phyloP scores from a whole-genome alignment of 2,888 invertebrate genomes.

The Pyrgus malvae region DNA sequence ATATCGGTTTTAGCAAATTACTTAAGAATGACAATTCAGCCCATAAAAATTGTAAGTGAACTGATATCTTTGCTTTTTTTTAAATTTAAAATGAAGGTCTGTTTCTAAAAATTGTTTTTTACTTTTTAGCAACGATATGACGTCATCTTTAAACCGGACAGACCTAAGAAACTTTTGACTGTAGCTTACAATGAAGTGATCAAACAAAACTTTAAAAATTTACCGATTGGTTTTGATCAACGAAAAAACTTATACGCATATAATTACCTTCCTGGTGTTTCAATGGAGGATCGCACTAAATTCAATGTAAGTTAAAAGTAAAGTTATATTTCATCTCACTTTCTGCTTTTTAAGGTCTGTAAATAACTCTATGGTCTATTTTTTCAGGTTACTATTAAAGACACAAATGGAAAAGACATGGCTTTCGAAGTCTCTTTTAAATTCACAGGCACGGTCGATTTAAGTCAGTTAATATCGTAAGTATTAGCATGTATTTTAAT shows the following conservation, averaged over 20 bases:
- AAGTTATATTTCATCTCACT: too few species aligned
- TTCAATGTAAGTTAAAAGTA: slow-evolving; percentile 50
- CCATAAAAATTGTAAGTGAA: slow-evolving; percentile 60
- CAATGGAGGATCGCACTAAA: slow-evolving; percentile 39
- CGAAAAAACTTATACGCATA: slow-evolving; percentile 84
- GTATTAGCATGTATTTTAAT: slow-evolving; percentile 31
- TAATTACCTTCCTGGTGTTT: slow-evolving; percentile 50
- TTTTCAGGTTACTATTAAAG: slow-evolving; percentile 52
- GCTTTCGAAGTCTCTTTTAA: slow-evolving; percentile 77
- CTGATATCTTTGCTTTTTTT: too few species aligned
- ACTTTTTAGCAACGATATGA: slow-evolving; percentile 89
- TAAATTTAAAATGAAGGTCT: too few species aligned
- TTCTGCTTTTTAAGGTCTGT: too few species aligned
- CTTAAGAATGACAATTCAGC: slow-evolving; percentile 78
- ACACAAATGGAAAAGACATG: slow-evolving; percentile 51
- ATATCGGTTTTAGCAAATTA: slow-evolving; percentile 84
- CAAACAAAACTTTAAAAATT: slow-evolving; percentile 52
- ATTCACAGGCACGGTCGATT: slow-evolving; percentile 78
- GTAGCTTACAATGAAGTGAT: slow-evolving; percentile 60
- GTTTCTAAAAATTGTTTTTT: too few species aligned
- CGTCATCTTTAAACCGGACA: slow-evolving; percentile 86
- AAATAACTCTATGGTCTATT: slow-evolving; percentile 13
- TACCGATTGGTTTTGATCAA: slow-evolving; percentile 88
- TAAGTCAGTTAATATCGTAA: slow-evolving; percentile 62
- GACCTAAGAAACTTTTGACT: slow-evolving; percentile 84